These are phyloP conservation scores for rat (Rattus norvegicus) DNA, from an alignment of 2,113 vertebrate species.

Conservation along the genomic window DNA sequence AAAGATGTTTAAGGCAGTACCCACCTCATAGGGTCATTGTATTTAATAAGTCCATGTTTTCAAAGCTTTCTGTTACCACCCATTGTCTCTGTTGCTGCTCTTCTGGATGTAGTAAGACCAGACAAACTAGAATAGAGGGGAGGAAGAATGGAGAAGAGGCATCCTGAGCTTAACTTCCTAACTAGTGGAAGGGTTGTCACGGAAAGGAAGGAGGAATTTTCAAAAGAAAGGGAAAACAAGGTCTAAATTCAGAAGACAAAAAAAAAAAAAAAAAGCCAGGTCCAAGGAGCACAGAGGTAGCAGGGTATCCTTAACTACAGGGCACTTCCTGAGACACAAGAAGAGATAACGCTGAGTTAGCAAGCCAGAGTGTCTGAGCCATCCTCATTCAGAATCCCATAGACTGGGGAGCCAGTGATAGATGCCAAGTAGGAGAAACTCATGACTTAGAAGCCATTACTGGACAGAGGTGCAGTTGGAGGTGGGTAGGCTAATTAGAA, in stretches of 20 bases:
- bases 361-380: neutral
- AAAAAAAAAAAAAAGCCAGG: neutral
- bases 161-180: neutral
- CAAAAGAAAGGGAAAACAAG: slow-evolving; percentile 34
- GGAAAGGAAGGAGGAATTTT: neutral
- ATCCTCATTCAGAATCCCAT: neutral
- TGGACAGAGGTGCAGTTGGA: neutral
- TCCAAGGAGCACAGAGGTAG: neutral
- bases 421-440: neutral
- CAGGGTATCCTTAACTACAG: neutral
- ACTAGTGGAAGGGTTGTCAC: neutral
- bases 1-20: neutral
- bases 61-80: neutral
- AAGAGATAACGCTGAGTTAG: neutral
- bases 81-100: neutral
- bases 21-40: neutral
- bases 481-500: neutral
- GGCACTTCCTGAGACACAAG: neutral
- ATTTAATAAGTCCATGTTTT: neutral
- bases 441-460: neutral
- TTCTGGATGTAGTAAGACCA: neutral
- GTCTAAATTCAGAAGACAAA: neutral
- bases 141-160: neutral
- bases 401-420: neutral
- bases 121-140: neutral